Conservation (phyloP, 2,113 vertebrate species). For the Sus scrofa region T2T-Sscrofa CM000814.6:81252001-81252500, state of each 20-base stretch:
- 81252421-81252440: neutral
- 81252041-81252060: neutral
- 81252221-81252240: conserved; percentile 6
- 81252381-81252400: neutral
- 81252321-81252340: neutral
- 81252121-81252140: conserved; percentile 3
- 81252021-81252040: neutral
- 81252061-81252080: neutral
- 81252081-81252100: neutral
- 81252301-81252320: neutral
- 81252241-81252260: neutral
- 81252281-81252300: neutral
- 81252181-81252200: neutral
- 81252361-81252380: neutral
- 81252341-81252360: neutral
- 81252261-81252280: neutral
- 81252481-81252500: neutral
- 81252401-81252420: neutral
- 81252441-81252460: neutral
- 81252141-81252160: neutral
- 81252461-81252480: neutral
- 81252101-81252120: neutral
- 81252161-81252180: neutral
- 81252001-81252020: neutral
- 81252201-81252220: conserved; percentile 13